Evolutionary conservation across 2,113 vertebrate species (phyloP).

Genomic region (Ginglymostoma cirratum): DNA sequence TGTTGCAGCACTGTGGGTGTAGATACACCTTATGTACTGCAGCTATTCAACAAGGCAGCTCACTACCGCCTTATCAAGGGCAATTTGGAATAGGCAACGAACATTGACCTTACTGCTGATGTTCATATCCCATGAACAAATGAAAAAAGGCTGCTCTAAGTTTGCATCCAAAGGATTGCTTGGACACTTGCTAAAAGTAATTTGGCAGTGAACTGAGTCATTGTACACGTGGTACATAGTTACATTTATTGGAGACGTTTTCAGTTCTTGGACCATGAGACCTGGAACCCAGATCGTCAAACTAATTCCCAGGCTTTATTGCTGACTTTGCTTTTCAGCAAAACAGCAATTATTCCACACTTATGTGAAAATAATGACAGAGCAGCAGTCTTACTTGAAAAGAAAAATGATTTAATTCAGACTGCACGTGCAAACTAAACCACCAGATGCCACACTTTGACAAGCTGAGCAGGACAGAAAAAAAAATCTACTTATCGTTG

Average conservation of each 20-base stretch:
- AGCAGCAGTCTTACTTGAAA: not conserved
- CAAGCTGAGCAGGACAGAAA: not conserved
- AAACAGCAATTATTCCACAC: not conserved
- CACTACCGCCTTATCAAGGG: not conserved
- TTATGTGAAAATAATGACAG: not conserved
- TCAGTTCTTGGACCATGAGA: not conserved
- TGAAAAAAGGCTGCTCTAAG: not conserved
- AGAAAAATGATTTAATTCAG: not conserved
- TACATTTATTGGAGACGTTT: not conserved
- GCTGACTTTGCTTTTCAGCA: not conserved
- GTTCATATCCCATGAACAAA: not conserved
- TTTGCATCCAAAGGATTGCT: not conserved
- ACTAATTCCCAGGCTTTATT: not conserved
- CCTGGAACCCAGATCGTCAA: not conserved
- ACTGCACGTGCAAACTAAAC: slow-evolving; percentile 19
- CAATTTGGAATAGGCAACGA: not conserved
- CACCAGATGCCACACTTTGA: slow-evolving; percentile 10
- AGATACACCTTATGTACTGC: not conserved
- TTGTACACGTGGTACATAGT: not conserved
- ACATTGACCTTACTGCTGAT: not conserved
- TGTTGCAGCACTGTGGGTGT: not conserved
- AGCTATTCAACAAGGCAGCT: not conserved
- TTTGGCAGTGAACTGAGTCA: not conserved
- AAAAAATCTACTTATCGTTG: not conserved
- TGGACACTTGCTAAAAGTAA: not conserved